Percentiles rank a stretch among this genome's conserved stretches.
These are phyloP conservation scores for Misgurnus anguillicaudatus DNA, from an alignment of 2,113 vertebrate species.

Conservation along the genomic window DNA sequence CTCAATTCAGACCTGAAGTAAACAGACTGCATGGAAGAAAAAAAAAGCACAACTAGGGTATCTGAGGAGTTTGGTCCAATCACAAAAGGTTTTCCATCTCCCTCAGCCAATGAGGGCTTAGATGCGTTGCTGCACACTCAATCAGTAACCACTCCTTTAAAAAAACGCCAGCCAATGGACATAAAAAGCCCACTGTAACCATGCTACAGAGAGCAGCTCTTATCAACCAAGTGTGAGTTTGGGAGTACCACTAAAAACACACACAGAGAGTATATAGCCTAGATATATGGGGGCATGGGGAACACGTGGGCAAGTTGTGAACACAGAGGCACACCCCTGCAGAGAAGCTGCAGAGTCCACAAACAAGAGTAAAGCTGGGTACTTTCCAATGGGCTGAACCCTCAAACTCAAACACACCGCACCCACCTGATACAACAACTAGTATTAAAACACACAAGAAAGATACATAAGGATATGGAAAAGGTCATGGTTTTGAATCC, in stretches of 20 bases:
- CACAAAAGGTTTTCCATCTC: constrained; percentile 10
- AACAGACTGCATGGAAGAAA: constrained; percentile 74
- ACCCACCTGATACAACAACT: not conserved
- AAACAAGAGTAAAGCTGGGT: constrained; percentile 5
- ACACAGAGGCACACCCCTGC: constrained; percentile 59
- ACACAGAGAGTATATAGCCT: constrained; percentile 2
- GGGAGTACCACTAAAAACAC: constrained; percentile 33
- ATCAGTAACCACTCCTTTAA: constrained; percentile 51
- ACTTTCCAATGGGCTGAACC: not conserved
- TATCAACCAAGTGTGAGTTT: constrained; percentile 46
- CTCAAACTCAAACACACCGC: not conserved
- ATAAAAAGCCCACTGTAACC: constrained; percentile 70
- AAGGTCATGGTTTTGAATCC: too few relatives aligned
- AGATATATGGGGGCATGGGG: constrained; percentile 61
- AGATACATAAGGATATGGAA: too few relatives aligned
- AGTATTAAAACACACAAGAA: not conserved
- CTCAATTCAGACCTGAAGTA: constrained; percentile 52
- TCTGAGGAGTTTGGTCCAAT: constrained; percentile 74
- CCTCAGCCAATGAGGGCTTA: constrained; percentile 59
- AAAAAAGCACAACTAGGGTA: constrained; percentile 68
- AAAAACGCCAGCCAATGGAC: constrained; percentile 63
- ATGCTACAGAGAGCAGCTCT: constrained; percentile 73
- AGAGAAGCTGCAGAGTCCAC: constrained; percentile 25
- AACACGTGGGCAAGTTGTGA: constrained; percentile 75
- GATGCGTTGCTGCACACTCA: constrained; percentile 57